phyloP scores from a whole-genome alignment of 2,797 vertebrate genomes.

The Chaetophractus vellerosus region DNA sequence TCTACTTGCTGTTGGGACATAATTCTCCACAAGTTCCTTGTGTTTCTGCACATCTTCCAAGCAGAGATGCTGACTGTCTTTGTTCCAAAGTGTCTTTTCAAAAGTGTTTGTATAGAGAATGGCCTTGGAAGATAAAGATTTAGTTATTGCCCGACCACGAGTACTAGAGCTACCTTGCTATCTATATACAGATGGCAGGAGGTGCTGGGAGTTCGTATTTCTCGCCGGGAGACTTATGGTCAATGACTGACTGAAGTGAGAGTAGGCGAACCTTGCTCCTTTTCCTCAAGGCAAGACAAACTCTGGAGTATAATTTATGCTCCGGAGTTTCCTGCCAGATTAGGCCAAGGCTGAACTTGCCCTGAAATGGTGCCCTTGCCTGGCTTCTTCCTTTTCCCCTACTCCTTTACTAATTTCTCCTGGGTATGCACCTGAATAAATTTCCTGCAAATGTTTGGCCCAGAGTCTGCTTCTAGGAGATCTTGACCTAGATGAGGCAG shows the following conservation, averaged over 20 bases:
- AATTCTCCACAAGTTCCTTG: background rate
- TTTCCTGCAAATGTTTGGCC: background rate
- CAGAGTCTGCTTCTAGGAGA: background rate
- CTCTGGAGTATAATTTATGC: background rate
- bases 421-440: conserved; percentile 2
- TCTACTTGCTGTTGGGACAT: background rate
- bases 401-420: background rate
- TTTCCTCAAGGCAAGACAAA: background rate
- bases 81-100: background rate
- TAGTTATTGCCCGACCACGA: background rate
- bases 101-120: background rate
- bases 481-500: background rate
- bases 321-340: background rate
- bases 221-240: background rate
- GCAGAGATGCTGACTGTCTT: background rate
- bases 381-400: background rate
- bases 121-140: background rate
- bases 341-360: background rate
- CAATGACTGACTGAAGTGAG: background rate
- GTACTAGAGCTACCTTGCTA: background rate
- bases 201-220: background rate
- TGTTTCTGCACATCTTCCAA: background rate
- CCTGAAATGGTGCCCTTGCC: background rate
- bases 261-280: background rate
- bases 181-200: background rate